Base-by-base conservation (phyloP, 2,888 invertebrate species). In the Harpalus rubripes region DNA sequence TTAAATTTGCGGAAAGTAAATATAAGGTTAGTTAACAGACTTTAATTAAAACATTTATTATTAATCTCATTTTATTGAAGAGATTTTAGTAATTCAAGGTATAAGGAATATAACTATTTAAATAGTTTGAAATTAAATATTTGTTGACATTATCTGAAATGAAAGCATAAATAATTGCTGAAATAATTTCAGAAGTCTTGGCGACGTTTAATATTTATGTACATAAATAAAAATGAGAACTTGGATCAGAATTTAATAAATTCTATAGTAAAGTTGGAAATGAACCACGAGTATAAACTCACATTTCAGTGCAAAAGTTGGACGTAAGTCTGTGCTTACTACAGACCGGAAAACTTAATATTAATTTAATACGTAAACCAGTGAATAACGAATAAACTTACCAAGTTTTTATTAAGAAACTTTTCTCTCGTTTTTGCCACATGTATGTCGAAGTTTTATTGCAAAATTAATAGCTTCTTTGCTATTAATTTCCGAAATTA, bases 361-460 rank as follows among this genome's bases (percentile, higher is more conserved):
- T 68, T 68, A 68, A 68, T 68, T 68, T 68, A 68, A 68, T 68
- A 68, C 68, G 39, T 68, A 68, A 68, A 68, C 26, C 32, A 68
- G 68, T 68, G 68, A 68, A 68, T 68, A 68, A 68, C 68, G 68
- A 68, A 68, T 68, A 68, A 68, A 68, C 32, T 68, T 68, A 68
- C 12, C n/a, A 68, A 68, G 68, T 68, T 68, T 68, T 68, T 68
- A 68, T 68, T 68, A 68, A 68, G 68, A 68, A 68, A 68, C 68
- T 68, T 68, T 63, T 26, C 39, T 39, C 8, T 15, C 26, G 32
- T 68, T 68, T 68, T 68, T 68, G 10, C 15, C 32, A 12, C 32
- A 68, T 39, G 26, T 26, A 78, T 78, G 56, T 56, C 78, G 56
- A 78, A 58, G 78, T 78, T 58, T 78, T 78, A 78, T 78, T 78